A percentile compares a stretch with the other conserved stretches of the same genome.
phyloP scores from a whole-genome alignment of 2,888 invertebrate genomes.

The Parnassius smintheus region DNA sequence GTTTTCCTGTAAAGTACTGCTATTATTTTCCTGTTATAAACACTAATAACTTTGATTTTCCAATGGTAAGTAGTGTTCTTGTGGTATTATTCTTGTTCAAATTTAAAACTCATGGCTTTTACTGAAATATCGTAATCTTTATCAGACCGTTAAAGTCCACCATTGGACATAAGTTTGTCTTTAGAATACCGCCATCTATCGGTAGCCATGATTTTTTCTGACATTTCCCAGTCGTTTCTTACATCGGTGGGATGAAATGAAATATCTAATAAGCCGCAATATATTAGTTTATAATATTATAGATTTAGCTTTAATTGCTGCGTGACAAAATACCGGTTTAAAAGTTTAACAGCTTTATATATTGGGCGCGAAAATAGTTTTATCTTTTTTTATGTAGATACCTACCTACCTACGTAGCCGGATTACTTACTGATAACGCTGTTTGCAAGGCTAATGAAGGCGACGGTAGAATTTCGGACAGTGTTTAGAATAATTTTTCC shows the following conservation, averaged over 20 bases:
- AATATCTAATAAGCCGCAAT: too few relatives aligned
- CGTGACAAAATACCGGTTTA: slow-evolving; percentile 2
- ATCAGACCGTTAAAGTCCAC: too few relatives aligned
- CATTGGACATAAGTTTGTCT: too few relatives aligned
- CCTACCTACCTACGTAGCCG: too few relatives aligned
- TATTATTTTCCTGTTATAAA: slow-evolving; percentile 18
- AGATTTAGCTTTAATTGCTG: not conserved
- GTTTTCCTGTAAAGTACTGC: slow-evolving; percentile 18
- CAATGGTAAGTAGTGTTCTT: slow-evolving; percentile 10
- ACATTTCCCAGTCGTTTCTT: too few relatives aligned
- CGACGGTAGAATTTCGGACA: not conserved
- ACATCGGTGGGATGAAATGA: too few relatives aligned
- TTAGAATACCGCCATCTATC: too few relatives aligned
- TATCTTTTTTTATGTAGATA: not conserved
- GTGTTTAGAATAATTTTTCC: too few relatives aligned
- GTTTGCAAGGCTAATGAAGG: not conserved
- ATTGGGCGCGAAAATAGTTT: not conserved
- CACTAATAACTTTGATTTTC: not conserved
- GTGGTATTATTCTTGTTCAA: not conserved
- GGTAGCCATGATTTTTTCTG: too few relatives aligned
- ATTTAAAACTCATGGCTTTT: too few relatives aligned
- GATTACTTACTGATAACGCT: not conserved
- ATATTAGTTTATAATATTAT: too few relatives aligned
- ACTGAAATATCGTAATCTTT: too few relatives aligned
- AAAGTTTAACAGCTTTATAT: slow-evolving; percentile 1